These are phyloP conservation scores for Podocnemis expansa DNA, from an alignment of 2,113 vertebrate species.

Conservation along the genomic window DNA sequence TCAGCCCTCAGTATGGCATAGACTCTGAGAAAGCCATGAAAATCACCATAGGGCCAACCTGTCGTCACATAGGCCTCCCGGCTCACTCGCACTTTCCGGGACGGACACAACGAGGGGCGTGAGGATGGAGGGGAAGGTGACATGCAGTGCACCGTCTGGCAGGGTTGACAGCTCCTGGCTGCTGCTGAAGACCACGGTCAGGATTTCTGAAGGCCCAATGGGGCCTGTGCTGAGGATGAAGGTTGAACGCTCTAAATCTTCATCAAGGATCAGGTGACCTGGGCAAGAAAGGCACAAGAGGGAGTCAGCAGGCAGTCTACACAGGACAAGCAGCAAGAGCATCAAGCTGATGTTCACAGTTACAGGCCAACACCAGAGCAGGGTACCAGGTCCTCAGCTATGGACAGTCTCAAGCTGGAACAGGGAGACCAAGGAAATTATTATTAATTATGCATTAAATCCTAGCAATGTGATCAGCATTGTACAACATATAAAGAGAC, in stretches of 20 bases:
- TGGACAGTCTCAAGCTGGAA: not conserved
- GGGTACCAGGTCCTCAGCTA: not conserved
- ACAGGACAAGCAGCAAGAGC: not conserved
- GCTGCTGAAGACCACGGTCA: constrained; percentile 88
- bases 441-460: not conserved
- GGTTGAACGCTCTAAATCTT: constrained; percentile 87
- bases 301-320: not conserved
- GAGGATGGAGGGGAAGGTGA: constrained; percentile 86
- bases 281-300: not conserved
- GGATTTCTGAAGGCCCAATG: constrained; percentile 84
- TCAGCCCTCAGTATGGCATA: constrained; percentile 41
- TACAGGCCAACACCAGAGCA: not conserved
- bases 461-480: not conserved
- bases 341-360: not conserved
- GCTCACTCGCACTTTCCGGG: constrained; percentile 80
- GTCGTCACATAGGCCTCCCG: constrained; percentile 88
- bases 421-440: not conserved
- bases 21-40: constrained; percentile 79
- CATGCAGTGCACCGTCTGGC: constrained; percentile 86
- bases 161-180: constrained; percentile 88
- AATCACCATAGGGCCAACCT: constrained; percentile 89
- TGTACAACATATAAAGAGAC: not conserved
- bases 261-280: constrained; percentile 95
- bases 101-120: constrained; percentile 78
- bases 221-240: constrained; percentile 87